phyloP scores from a whole-genome alignment of 2,113 vertebrate genomes.

The Brachionichthys hirsutus region DNA sequence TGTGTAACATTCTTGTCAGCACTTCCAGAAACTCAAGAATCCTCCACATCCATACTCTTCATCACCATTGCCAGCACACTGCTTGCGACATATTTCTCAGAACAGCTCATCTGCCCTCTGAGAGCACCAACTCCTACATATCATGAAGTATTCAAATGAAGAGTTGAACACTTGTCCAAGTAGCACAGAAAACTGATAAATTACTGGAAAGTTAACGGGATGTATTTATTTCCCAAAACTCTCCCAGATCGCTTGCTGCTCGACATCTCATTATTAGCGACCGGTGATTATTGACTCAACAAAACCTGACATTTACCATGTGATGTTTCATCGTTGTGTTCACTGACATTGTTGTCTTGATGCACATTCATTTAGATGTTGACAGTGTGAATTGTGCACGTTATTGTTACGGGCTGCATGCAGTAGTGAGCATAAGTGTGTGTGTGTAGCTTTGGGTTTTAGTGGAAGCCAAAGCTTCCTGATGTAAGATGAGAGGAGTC shows the following conservation, averaged over 20 bases:
- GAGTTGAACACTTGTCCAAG: slow-evolving; percentile 10
- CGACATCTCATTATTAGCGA: slow-evolving; percentile 30
- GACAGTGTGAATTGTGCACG: slow-evolving; percentile 36
- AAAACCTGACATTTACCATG: slow-evolving; percentile 48
- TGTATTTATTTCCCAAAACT: slow-evolving; percentile 23
- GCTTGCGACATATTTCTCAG: slow-evolving; percentile 46
- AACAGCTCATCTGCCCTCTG: slow-evolving; percentile 53
- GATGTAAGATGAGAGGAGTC: too few species aligned
- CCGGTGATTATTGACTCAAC: slow-evolving; percentile 37
- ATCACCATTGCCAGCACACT: slow-evolving; percentile 42
- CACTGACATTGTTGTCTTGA: slow-evolving; percentile 21
- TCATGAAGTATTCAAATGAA: slow-evolving; percentile 42
- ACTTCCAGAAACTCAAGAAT: slow-evolving; percentile 39
- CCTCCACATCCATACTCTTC: slow-evolving; percentile 32
- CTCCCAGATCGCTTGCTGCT: slow-evolving; percentile 6
- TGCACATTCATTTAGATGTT: slow-evolving; percentile 25
- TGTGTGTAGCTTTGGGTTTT: slow-evolving; percentile 16
- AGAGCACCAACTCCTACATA: slow-evolving; percentile 46
- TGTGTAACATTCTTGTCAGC: slow-evolving; percentile 28
- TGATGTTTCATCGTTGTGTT: slow-evolving; percentile 19
- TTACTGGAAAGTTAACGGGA: slow-evolving; percentile 26
- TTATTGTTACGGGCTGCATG: slow-evolving; percentile 33
- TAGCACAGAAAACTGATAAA: slow-evolving; percentile 27
- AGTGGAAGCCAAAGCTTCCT: background rate
- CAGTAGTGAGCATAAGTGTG: slow-evolving; percentile 6